Base-by-base conservation (phyloP, 2,888 invertebrate genomes). In the Ecdyonurus torrentis region DNA sequence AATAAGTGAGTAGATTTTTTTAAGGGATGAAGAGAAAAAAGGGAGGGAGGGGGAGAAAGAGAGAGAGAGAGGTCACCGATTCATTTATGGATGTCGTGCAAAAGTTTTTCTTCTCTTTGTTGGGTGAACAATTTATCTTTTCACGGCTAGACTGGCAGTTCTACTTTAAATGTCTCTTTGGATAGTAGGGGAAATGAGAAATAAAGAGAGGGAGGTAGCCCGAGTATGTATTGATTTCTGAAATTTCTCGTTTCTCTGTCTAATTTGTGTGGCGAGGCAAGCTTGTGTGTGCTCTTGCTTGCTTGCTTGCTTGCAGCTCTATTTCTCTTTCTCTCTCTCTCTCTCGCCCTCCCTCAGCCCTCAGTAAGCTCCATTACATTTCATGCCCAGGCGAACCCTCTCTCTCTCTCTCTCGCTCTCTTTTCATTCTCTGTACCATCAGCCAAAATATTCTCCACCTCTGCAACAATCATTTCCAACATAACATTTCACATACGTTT, bases 91-190 rank as follows among this genome's bases (percentile, higher is more conserved):
- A n/a, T 22, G 55, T 5, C 37, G 37, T 37, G 37, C 37, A 10
- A 37, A 37, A 37, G 7, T 37, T 15, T 37, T 37, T 5, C 37
- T 10, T 37, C 7, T 5, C 15, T 37, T 5, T 37, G 37, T 37
- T 37, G 37, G 37, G 37, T 15, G 37, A 37, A 37, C 37, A 15
- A 37, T 37, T 37, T 37, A 37, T 37, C 37, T 37, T 37, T n/a
- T n/a, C n/a, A 37, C 37, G 37, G 55, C 22, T 55, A 55, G 55
- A 55, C 55, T 55, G 55, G 55, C 55, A 55, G 55, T 55, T n/a
- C 55, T 5, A n/a, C 55, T 55, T 55, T 55, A 55, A n/a, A 55
- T 55, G 55, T 55, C 55, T 55, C 55, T 55, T 5, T 15, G 7
- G 15, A n/a, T n/a, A n/a, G n/a, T n/a, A n/a, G 37, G 37, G 15